Percentiles rank a stretch among this genome's conserved stretches.
Evolutionary conservation across 2,888 invertebrate species (phyloP).

Genomic region (Pyrocoelia pectoralis): DNA sequence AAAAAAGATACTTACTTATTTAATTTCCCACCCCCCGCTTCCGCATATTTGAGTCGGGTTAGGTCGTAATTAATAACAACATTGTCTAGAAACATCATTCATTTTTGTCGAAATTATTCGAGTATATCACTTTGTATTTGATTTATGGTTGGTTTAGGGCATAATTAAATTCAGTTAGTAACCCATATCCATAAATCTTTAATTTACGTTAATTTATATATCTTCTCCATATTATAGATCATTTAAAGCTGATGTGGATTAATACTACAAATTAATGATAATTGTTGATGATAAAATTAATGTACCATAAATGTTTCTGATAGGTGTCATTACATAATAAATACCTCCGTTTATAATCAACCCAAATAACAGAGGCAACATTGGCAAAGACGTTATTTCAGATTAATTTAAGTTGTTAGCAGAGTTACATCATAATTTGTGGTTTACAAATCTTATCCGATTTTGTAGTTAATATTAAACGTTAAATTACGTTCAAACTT

Average conservation of each 20-base stretch:
- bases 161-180: not conserved
- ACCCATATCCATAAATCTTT: slow-evolving; percentile 5
- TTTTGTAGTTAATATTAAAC: not conserved
- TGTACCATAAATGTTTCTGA: slow-evolving; percentile 5
- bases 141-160: not conserved
- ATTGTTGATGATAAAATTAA: slow-evolving; percentile 10
- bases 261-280: slow-evolving; percentile 6
- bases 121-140: not conserved
- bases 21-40: too few species aligned
- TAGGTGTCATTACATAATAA: slow-evolving; percentile 7
- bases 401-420: slow-evolving; percentile 10
- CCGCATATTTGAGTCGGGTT: too few species aligned
- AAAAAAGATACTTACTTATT: too few species aligned
- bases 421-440: slow-evolving; percentile 8
- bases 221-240: not conserved
- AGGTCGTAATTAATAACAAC: too few species aligned
- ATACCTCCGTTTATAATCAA: slow-evolving; percentile 5
- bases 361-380: slow-evolving; percentile 1
- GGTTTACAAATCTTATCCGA: slow-evolving; percentile 5
- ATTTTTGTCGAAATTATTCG: too few species aligned
- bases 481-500: not conserved
- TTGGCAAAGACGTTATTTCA: not conserved
- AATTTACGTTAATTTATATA: not conserved
- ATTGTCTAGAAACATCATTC: too few species aligned
- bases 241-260: not conserved